Percentiles rank a stretch among this genome's conserved stretches.
Conservation (phyloP, 2,113 vertebrate species). For the Tauraco erythrolophus region DNA sequence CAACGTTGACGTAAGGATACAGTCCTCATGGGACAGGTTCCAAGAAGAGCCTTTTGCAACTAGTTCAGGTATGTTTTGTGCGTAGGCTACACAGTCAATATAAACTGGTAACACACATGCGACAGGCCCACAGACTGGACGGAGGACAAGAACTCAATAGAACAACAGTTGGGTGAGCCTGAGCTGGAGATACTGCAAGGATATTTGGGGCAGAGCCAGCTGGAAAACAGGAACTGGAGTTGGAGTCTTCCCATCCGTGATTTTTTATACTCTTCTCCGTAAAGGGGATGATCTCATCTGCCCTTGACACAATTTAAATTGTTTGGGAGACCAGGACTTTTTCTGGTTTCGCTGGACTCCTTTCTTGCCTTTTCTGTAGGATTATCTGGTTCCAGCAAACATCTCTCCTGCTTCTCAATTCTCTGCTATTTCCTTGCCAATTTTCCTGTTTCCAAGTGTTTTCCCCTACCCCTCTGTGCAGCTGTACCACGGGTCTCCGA, state of each 20-base stretch:
- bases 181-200: not conserved
- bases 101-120: rapidly evolving
- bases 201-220: not conserved
- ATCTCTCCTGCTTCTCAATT: not conserved
- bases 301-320: not conserved
- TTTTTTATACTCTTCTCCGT: not conserved
- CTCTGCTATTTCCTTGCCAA: not conserved
- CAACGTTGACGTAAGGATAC: not conserved
- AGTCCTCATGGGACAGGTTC: not conserved
- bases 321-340: not conserved
- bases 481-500: not conserved
- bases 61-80: not conserved
- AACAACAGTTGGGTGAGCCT: not conserved
- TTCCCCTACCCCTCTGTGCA: not conserved
- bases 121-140: not conserved
- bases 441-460: not conserved
- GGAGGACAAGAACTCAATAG: not conserved
- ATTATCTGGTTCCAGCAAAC: not conserved
- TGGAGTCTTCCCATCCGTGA: not conserved
- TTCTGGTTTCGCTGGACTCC: not conserved
- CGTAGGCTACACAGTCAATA: rapidly evolving
- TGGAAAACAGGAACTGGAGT: not conserved
- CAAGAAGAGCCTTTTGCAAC: not conserved
- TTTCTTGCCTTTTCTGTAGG: not conserved
- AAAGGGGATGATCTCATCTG: not conserved